Conservation (phyloP, 2,113 vertebrate genomes). For the Tychaedon coryphoeus region DNA sequence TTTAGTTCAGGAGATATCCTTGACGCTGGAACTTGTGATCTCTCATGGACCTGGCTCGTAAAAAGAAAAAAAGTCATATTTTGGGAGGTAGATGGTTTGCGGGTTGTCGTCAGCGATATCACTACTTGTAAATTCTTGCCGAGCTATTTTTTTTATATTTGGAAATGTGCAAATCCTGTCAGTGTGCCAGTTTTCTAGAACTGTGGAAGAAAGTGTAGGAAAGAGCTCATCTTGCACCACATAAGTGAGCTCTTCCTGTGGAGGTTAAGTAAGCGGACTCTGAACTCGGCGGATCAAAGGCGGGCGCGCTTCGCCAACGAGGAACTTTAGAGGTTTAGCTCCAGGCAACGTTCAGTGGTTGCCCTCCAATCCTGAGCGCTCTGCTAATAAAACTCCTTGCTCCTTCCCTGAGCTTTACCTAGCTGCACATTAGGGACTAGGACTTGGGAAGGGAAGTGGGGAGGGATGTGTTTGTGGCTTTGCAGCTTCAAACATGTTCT, state of each 20-base stretch:
- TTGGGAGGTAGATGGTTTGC: not conserved
- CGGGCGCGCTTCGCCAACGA: not conserved
- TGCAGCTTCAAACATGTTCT: conserved; percentile 56
- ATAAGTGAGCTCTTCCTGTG: conserved; percentile 30
- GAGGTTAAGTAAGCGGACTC: conserved; percentile 23
- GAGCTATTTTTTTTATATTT: conserved; percentile 23
- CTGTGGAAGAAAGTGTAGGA: conserved; percentile 13
- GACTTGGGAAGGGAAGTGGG: conserved; percentile 13
- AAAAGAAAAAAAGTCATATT: fast-evolving
- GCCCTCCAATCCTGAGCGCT: conserved; percentile 44
- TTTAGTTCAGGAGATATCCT: not conserved
- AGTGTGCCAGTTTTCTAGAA: not conserved
- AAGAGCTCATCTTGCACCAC: conserved; percentile 41
- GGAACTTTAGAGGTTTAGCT: conserved; percentile 30
- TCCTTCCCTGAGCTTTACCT: not conserved
- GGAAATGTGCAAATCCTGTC: conserved; percentile 29
- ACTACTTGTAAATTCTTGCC: conserved; percentile 10
- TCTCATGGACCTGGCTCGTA: not conserved
- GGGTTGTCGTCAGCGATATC: not conserved
- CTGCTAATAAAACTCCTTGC: conserved; percentile 40
- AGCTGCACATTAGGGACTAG: not conserved
- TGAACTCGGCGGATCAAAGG: conserved; percentile 10
- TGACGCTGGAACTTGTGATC: not conserved
- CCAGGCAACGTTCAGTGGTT: conserved; percentile 23
- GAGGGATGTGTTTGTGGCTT: conserved; percentile 49